Evolutionary conservation across 1,140 invertebrate species (phyloP).

Genomic region (Drosophila subpulchrella): DNA sequence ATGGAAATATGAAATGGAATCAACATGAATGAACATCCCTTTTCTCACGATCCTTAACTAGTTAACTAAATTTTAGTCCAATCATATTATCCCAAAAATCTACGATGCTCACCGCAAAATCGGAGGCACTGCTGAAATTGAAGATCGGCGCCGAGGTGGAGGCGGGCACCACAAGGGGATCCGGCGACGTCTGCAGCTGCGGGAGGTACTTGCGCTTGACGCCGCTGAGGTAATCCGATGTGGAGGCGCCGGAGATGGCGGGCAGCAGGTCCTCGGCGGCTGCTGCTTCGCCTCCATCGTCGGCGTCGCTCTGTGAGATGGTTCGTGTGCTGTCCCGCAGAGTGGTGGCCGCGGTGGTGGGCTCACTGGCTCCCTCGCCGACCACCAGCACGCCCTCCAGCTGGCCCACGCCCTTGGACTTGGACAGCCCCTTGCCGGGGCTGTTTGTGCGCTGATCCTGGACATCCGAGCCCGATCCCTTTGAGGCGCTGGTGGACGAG

Average conservation of each 20-base stretch:
- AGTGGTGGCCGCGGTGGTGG: slow-evolving; percentile 53
- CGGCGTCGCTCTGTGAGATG: slow-evolving; percentile 74
- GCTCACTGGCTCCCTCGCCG: slow-evolving; percentile 14
- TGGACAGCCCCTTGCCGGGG: slow-evolving; percentile 8
- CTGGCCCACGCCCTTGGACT: slow-evolving; percentile 7
- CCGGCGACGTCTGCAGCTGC: slow-evolving; percentile 19
- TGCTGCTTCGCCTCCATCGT: slow-evolving; percentile 58
- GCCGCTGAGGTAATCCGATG: slow-evolving; percentile 60
- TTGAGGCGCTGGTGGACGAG: slow-evolving; percentile 23
- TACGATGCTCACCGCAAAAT: slow-evolving; percentile 63
- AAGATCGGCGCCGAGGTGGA: slow-evolving; percentile 34
- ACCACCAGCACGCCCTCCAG: slow-evolving; percentile 15
- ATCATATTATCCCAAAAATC: background rate
- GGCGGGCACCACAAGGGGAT: slow-evolving; percentile 15
- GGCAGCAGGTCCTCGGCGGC: slow-evolving; percentile 55
- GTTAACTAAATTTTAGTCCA: too few relatives aligned
- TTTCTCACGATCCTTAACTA: too few relatives aligned
- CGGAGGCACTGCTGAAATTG: slow-evolving; percentile 60
- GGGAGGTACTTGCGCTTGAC: slow-evolving; percentile 66
- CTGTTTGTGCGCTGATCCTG: slow-evolving; percentile 48
- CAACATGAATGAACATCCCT: too few relatives aligned
- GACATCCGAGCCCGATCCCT: slow-evolving; percentile 22
- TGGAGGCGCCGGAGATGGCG: slow-evolving; percentile 17
- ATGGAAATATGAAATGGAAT: too few relatives aligned
- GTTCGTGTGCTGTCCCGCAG: slow-evolving; percentile 76